Evolutionary conservation across 2,888 invertebrate genomes (phyloP), one percentile per base, ranked within the genome.

Genomic region (Yponomeuta malinellus): DNA sequence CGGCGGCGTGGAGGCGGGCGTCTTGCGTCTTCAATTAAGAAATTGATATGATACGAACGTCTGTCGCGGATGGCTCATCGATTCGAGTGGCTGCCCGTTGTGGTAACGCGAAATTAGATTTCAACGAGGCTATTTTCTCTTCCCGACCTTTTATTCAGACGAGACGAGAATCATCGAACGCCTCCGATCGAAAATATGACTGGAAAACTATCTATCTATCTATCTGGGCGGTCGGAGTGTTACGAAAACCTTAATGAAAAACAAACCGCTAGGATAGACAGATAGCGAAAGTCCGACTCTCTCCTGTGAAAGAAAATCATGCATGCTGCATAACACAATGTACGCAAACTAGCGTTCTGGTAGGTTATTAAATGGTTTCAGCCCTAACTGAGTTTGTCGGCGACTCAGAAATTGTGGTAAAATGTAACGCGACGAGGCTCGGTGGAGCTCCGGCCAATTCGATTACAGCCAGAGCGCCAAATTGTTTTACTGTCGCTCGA

Each of bases 41-140:
- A 90, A 90, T 89, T 88, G 90, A 90, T 90, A 88, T 90, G 89
- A 91, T 87, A 76, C 79, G 80, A 75, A 85, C 83, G 88, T 86
- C 92, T 92, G 92, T 81, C 83, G 87, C 80, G 84, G 91, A 91
- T 90, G 82, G 91, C 90, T 90, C 91, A 88, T 92, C 89, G 88
- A 78, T 78, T 91, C 85, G 79, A 91, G 91, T 84, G 86, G 78
- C 83, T 84, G 86, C 83, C 85, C 85, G 88, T 90, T 90, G 87
- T 87, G 89, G 87, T 88, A 86, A 87, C 90, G 92, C 87, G 90
- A 93, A 93, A 93, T 93, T 93, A 93, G 93, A 92, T 93, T 91
- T 93, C 88, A 93, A 93, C 89, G 84, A 92, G 90, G 86, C 88
- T 79, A 83, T 87, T 89, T 89, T 89, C 85, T 85, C 84, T 81